Conservation (phyloP, 2,113 vertebrate genomes). For the Colaptes auratus region DNA sequence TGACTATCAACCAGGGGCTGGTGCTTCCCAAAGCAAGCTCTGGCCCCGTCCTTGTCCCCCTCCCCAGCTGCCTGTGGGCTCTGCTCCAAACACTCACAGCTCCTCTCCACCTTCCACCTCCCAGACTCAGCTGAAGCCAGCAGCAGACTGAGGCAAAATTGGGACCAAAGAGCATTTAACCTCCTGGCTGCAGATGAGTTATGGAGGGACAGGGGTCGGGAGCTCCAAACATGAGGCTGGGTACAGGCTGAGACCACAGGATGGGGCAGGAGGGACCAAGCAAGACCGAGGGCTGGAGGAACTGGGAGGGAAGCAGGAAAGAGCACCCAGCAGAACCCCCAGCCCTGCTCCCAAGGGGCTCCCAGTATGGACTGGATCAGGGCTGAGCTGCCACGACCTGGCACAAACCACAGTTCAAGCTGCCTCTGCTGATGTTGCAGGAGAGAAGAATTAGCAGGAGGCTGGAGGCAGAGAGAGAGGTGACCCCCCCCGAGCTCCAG, state of each 20-base stretch:
- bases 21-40: neutral
- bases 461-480: neutral
- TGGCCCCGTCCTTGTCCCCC: neutral
- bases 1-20: neutral
- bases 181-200: neutral
- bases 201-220: neutral
- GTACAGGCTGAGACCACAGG: too few relatives aligned
- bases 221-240: too few relatives aligned
- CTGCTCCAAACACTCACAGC: neutral
- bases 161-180: neutral
- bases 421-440: neutral
- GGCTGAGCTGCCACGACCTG: neutral
- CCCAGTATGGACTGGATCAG: neutral
- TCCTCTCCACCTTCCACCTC: neutral
- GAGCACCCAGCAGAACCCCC: neutral
- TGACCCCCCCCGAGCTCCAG: neutral
- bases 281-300: neutral
- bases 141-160: neutral
- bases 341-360: neutral
- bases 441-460: neutral
- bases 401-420: too few relatives aligned
- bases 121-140: neutral
- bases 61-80: neutral
- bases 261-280: too few relatives aligned
- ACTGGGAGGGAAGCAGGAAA: neutral